Percentiles rank a stretch among this genome's conserved stretches.
phyloP scores from a whole-genome alignment of 1,140 invertebrate species.

The Drosophila pandora region DNA sequence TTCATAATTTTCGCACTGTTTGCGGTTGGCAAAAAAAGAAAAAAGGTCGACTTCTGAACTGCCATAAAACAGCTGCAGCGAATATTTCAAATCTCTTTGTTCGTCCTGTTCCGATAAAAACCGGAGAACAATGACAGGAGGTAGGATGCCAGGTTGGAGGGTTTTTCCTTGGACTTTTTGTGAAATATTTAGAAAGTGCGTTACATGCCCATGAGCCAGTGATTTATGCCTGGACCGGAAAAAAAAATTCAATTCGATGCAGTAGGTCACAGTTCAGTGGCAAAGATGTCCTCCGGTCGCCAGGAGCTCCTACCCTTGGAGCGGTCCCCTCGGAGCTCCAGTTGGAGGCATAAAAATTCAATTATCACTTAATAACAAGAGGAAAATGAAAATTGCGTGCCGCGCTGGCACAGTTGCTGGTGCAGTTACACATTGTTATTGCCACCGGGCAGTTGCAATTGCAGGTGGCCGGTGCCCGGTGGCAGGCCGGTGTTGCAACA shows the following conservation, averaged over 20 bases:
- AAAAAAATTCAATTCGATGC: constrained; percentile 28
- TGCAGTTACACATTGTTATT: constrained; percentile 35
- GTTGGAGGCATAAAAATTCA: constrained; percentile 73
- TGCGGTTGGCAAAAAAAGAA: constrained; percentile 60
- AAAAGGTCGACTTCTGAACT: constrained; percentile 32
- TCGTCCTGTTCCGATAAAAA: constrained; percentile 37
- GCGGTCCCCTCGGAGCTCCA: constrained; percentile 19
- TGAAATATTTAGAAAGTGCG: constrained; percentile 76
- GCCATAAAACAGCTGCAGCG: constrained; percentile 67
- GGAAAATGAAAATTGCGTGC: constrained; percentile 69
- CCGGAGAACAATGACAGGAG: constrained; percentile 44
- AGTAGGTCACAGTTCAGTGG: constrained; percentile 44
- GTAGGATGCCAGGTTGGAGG: constrained; percentile 32
- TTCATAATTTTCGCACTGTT: constrained; percentile 80
- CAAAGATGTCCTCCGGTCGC: background rate
- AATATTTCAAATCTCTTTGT: constrained; percentile 26
- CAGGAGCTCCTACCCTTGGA: background rate
- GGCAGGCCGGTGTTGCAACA: constrained; percentile 27
- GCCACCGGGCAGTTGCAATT: constrained; percentile 36
- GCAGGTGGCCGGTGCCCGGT: constrained; percentile 17
- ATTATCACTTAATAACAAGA: constrained; percentile 78
- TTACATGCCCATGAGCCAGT: constrained; percentile 52
- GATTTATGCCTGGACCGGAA: constrained; percentile 56
- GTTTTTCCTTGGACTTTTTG: constrained; percentile 31
- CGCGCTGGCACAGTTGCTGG: constrained; percentile 39